Percentiles rank a stretch among this genome's conserved stretches.
Conservation (phyloP, 2,797 vertebrate genomes). For the Argya squamiceps region DNA sequence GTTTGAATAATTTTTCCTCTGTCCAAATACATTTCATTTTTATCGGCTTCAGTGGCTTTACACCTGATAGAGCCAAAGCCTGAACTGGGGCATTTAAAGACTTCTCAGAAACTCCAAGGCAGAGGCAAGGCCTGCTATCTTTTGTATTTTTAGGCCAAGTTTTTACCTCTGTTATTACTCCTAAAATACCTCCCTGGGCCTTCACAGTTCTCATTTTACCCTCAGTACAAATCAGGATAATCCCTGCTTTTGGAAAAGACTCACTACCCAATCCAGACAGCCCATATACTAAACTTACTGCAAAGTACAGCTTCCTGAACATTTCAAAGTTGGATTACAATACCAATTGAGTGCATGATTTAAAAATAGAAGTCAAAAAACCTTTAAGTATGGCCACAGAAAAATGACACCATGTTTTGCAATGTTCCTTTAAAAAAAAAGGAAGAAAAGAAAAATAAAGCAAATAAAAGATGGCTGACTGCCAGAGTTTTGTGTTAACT, state of each 20-base stretch:
- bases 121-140: background rate
- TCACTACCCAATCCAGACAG: background rate
- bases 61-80: background rate
- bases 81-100: constrained; percentile 7
- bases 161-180: background rate
- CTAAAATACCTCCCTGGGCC: background rate
- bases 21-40: constrained; percentile 38
- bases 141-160: background rate
- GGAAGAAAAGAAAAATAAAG: background rate
- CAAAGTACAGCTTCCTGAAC: constrained; percentile 22
- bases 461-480: constrained; percentile 65
- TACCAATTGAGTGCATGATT: background rate
- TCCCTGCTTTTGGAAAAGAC: constrained; percentile 30
- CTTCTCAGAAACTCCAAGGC: background rate
- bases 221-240: constrained; percentile 50
- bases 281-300: constrained; percentile 23
- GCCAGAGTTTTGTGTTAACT: constrained; percentile 76
- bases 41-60: constrained; percentile 29
- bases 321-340: constrained; percentile 45
- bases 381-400: background rate
- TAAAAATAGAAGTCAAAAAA: constrained; percentile 37
- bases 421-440: constrained; percentile 20
- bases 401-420: constrained; percentile 55
- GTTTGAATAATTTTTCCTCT: constrained; percentile 58
- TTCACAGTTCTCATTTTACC: background rate